phyloP scores from a whole-genome alignment of 2,797 vertebrate genomes.

The Manis pentadactyla region DNA sequence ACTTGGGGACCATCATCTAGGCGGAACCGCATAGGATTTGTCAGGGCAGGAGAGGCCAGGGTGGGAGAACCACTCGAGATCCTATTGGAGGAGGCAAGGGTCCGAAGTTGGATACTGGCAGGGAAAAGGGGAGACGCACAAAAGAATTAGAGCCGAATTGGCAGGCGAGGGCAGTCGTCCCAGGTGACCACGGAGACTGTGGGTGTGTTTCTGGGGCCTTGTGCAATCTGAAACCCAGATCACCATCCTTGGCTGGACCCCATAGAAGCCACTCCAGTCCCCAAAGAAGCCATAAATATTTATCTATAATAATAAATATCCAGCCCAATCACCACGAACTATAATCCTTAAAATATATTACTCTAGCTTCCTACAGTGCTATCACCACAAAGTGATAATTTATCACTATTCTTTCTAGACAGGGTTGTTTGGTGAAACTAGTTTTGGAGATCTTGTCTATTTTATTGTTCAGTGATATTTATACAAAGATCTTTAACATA shows the following conservation, averaged over 20 bases:
- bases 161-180: not conserved
- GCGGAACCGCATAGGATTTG: rapidly evolving
- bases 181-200: too few relatives aligned
- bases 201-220: not conserved
- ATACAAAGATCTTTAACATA: not conserved
- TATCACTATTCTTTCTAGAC: not conserved
- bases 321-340: not conserved
- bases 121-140: not conserved
- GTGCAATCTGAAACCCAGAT: not conserved
- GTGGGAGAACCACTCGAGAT: not conserved
- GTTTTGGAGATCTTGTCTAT: not conserved
- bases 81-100: not conserved
- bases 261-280: not conserved
- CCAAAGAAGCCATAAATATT: not conserved
- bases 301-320: not conserved
- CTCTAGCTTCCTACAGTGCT: not conserved
- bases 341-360: not conserved
- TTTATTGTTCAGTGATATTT: not conserved
- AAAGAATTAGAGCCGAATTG: not conserved
- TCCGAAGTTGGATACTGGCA: not conserved
- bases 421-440: not conserved
- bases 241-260: not conserved
- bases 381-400: not conserved
- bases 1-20: not conserved
- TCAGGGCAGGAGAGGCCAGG: not conserved